Conservation (phyloP, 2,113 vertebrate species). For the Syngnathoides biaculeatus region DNA sequence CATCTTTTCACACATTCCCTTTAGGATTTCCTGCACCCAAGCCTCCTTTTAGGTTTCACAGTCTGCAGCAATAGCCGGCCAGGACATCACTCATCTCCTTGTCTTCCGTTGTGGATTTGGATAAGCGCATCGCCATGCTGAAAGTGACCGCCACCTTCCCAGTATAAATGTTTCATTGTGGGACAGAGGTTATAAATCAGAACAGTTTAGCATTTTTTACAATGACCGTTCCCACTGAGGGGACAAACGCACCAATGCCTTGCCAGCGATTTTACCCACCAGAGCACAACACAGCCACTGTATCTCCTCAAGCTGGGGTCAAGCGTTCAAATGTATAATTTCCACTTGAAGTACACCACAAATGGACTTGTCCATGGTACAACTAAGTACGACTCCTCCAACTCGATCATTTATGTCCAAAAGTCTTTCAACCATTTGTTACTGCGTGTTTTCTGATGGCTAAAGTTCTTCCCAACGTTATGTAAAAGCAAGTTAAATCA, state of each 20-base stretch:
- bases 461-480: not conserved
- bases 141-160: conserved; percentile 6
- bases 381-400: not conserved
- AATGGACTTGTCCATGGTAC: not conserved
- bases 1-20: conserved; percentile 23
- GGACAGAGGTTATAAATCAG: conserved; percentile 10
- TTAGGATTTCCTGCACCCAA: not conserved
- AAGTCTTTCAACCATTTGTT: not conserved
- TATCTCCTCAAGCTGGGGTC: not conserved
- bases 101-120: not conserved
- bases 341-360: not conserved
- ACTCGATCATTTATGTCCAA: not conserved
- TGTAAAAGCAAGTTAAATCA: not conserved
- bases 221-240: not conserved
- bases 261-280: not conserved
- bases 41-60: not conserved
- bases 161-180: conserved; percentile 1
- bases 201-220: conserved; percentile 1
- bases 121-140: not conserved
- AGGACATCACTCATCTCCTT: not conserved
- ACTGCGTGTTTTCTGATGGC: not conserved
- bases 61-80: not conserved
- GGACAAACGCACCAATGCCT: conserved; percentile 1
- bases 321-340: conserved; percentile 1
- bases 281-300: not conserved